Base-by-base conservation (phyloP, 2,888 invertebrate genomes). In the Drosophila bunnanda region DNA sequence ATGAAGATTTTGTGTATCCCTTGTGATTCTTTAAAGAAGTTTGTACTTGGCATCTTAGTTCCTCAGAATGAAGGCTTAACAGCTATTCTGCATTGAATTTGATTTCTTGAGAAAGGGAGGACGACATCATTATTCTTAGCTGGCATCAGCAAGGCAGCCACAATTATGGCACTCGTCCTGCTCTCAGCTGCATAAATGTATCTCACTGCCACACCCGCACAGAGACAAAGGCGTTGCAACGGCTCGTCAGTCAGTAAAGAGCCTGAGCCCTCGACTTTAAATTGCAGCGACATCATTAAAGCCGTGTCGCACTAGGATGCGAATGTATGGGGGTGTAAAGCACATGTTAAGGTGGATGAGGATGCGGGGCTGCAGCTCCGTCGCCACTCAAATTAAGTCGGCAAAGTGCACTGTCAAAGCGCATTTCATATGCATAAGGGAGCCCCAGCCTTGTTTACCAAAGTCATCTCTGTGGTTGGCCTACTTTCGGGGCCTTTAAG, bases 201-300 rank as follows among this genome's bases (percentile, higher is more conserved):
- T 70, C 50, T 43, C 32, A 28, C 34, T 22, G 44, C 38, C 2
- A 36, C 39, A 36, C n/a, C n/a, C 39, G 15, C 48, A 25, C 39
- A 5, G 22, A 38, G 30, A 71, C 71, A 69, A 52, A 36, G 28
- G 39, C 50, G 50, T 50, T 53, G 22, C 43, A 22, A 22, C 43
- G 43, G 15, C 3, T 43, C 22, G 60, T 15, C 39, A 28, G 20
- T 71, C 54, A 61, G 61, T 55, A 61, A 54, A 73, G 61, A 57
- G 38, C n/a, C 25, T 43, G 53, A 30, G 25, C 9, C 44, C 58
- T 53, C 52, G 58, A 68, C 77, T 77, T 84, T 70, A 79, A 84
- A 77, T 71, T 77, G 77, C 82, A 68, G 61, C 46, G 59, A 55
- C 82, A 67, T 82, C 74, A 76, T 77, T 79, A 79, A 86, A 80